phyloP scores from a whole-genome alignment of 2,888 invertebrate species.

The Morinoia aosen region DNA sequence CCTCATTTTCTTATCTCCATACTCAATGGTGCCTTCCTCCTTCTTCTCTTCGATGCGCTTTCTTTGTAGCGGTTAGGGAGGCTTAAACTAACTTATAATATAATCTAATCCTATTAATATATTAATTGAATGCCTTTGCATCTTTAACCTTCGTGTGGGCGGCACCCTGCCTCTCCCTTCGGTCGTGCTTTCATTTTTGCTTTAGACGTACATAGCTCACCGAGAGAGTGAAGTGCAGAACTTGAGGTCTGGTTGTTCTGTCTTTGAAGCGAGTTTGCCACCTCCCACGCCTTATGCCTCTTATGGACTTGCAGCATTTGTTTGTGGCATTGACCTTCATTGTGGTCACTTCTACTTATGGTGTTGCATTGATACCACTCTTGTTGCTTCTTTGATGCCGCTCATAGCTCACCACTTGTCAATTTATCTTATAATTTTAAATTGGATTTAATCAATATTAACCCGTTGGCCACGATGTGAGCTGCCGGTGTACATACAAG shows the following conservation, averaged over 20 bases:
- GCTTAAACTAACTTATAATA: too few relatives aligned
- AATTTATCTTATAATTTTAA: neutral
- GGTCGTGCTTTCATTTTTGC: neutral
- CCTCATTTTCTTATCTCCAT: too few relatives aligned
- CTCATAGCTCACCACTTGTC: neutral
- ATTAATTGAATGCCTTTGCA: too few relatives aligned
- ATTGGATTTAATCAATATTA: neutral
- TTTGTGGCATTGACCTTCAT: slow-evolving; percentile 9
- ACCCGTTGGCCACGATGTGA: too few relatives aligned
- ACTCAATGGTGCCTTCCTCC: too few relatives aligned
- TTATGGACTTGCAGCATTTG: neutral
- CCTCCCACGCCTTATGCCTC: neutral
- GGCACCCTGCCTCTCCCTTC: neutral
- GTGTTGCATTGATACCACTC: neutral
- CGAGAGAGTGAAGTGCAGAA: neutral
- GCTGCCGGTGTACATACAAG: too few relatives aligned
- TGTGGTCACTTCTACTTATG: neutral
- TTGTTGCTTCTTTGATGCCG: neutral
- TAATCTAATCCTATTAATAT: too few relatives aligned
- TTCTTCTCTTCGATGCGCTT: too few relatives aligned
- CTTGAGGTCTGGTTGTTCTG: neutral
- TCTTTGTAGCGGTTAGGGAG: too few relatives aligned
- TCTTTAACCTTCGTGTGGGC: too few relatives aligned
- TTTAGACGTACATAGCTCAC: neutral
- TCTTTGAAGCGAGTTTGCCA: neutral